These are phyloP conservation scores for Drosophila bipectinata DNA, from an alignment of 1,140 invertebrate genomes.

Conservation along the genomic window DNA sequence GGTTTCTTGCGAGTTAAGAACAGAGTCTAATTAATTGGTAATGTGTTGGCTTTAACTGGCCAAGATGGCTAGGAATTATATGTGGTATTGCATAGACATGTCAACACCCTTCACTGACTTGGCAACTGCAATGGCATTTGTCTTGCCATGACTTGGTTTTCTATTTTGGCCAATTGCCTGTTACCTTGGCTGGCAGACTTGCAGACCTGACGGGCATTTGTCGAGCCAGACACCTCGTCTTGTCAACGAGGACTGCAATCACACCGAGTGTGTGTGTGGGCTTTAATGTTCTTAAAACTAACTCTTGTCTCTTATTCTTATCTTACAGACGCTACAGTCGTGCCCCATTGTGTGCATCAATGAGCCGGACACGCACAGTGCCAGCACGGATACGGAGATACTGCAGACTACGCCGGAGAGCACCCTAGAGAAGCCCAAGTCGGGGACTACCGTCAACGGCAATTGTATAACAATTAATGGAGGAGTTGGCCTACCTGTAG, in stretches of 20 bases:
- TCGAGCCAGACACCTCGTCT: slow-evolving; percentile 54
- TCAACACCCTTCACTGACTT: background rate
- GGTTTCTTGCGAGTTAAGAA: background rate
- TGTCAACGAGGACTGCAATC: slow-evolving; percentile 21
- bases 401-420: slow-evolving; percentile 72
- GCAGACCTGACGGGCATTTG: slow-evolving; percentile 57
- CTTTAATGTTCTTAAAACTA: background rate
- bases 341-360: slow-evolving; percentile 80
- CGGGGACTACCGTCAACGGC: slow-evolving; percentile 40
- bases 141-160: slow-evolving; percentile 37
- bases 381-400: slow-evolving; percentile 72
- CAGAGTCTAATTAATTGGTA: background rate
- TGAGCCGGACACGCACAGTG: slow-evolving; percentile 78
- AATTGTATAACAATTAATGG: slow-evolving; percentile 69
- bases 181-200: slow-evolving; percentile 7
- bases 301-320: background rate
- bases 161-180: background rate
- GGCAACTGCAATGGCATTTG: slow-evolving; percentile 46
- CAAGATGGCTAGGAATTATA: no score
- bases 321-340: slow-evolving; percentile 73
- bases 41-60: background rate
- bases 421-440: slow-evolving; percentile 70
- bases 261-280: slow-evolving; percentile 2
- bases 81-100: background rate
- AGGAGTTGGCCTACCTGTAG: slow-evolving; percentile 3